Evolutionary conservation across 2,113 vertebrate genomes (phyloP).

Genomic region (Menidia beryllina): DNA sequence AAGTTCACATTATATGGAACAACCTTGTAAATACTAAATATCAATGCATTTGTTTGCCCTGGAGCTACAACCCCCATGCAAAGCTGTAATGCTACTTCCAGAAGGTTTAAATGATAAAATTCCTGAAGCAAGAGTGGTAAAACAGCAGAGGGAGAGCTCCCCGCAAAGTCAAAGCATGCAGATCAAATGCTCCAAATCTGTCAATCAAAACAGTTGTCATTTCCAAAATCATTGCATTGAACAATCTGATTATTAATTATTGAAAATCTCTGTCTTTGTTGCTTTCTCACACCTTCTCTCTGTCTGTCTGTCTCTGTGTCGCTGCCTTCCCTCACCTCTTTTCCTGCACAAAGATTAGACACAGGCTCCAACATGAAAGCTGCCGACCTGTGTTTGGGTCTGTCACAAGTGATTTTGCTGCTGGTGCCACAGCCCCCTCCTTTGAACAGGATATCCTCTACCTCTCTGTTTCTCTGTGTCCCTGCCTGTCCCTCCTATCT

Average conservation of each 20-base stretch:
- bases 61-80: conserved; percentile 44
- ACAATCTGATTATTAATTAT: conserved; percentile 80
- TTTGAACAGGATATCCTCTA: conserved; percentile 60
- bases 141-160: conserved; percentile 22
- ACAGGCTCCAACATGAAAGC: conserved; percentile 76
- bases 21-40: conserved; percentile 59
- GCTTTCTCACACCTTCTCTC: conserved; percentile 62
- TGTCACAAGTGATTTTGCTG: conserved; percentile 74
- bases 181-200: conserved; percentile 80
- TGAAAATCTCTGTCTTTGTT: conserved; percentile 77
- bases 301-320: conserved; percentile 46
- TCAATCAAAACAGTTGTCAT: conserved; percentile 77
- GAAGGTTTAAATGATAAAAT: conserved; percentile 68
- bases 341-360: conserved; percentile 73
- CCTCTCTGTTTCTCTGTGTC: conserved; percentile 36
- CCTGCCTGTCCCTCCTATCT: conserved; percentile 58
- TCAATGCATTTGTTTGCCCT: conserved; percentile 38
- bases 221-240: conserved; percentile 55
- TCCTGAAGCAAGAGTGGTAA: conserved; percentile 23
- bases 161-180: conserved; percentile 46
- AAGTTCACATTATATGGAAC: conserved; percentile 42
- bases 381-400: conserved; percentile 72
- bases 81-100: conserved; percentile 50
- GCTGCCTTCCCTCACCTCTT: conserved; percentile 47
- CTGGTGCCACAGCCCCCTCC: conserved; percentile 39